Percentiles rank a stretch among this genome's conserved stretches.
Conservation (phyloP, 2,113 vertebrate genomes). For the Aegithalos caudatus region DNA sequence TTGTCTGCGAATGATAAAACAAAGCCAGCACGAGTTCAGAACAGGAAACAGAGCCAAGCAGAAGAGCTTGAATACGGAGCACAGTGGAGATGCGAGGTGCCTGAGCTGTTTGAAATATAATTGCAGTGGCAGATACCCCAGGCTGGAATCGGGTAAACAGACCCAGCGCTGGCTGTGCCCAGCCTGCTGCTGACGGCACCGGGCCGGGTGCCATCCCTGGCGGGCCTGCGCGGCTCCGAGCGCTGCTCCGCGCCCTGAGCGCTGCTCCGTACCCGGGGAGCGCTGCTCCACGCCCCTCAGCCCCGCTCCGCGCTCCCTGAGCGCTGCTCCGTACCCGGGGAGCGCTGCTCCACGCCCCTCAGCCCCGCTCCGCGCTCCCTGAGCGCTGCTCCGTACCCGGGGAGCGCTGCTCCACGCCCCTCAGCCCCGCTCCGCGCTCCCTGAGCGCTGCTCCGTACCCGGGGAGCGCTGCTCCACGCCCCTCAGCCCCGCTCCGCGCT, state of each 20-base stretch:
- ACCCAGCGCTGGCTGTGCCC: background rate
- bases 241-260: too few species aligned
- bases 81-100: background rate
- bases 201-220: background rate
- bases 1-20: background rate
- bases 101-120: background rate
- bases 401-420: too few species aligned
- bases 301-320: too few species aligned
- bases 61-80: background rate
- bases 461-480: too few species aligned
- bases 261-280: slow-evolving; percentile 60
- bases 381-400: slow-evolving; percentile 54
- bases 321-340: slow-evolving; percentile 55
- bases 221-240: background rate
- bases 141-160: background rate
- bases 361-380: too few species aligned
- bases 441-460: slow-evolving; percentile 54
- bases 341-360: too few species aligned
- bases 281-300: too few species aligned
- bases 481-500: too few species aligned
- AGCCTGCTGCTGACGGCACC: background rate
- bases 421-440: too few species aligned
- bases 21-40: background rate
- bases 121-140: background rate
- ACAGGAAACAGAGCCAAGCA: background rate